These are phyloP conservation scores for Planiliza haematocheilus DNA, from an alignment of 2,113 vertebrate species.

Conservation along the genomic window DNA sequence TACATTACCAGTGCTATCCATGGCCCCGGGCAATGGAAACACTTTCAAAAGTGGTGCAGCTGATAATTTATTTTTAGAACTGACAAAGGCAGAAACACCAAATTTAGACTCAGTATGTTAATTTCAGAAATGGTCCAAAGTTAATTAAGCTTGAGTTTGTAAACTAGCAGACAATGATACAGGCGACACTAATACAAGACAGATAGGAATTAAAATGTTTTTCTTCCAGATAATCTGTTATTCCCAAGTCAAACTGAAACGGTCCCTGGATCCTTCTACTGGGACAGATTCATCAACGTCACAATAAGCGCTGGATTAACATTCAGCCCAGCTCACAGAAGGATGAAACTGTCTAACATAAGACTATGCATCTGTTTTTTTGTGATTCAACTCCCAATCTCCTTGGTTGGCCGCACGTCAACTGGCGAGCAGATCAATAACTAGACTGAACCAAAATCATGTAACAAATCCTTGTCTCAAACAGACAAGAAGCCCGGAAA, in stretches of 20 bases:
- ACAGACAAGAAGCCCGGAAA: neutral
- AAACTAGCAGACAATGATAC: neutral
- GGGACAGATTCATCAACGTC: neutral
- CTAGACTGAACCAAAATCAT: slow-evolving; percentile 1
- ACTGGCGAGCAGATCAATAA: slow-evolving; percentile 1
- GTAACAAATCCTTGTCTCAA: slow-evolving; percentile 26
- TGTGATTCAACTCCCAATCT: neutral
- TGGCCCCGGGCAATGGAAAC: slow-evolving; percentile 31
- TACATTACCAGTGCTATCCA: slow-evolving; percentile 11
- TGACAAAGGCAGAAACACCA: slow-evolving; percentile 6
- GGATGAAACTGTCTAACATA: neutral
- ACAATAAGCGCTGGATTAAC: neutral
- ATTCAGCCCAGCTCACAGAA: neutral
- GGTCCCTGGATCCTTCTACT: neutral
- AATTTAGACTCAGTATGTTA: slow-evolving; percentile 13
- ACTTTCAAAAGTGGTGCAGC: slow-evolving; percentile 46
- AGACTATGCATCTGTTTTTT: slow-evolving; percentile 5
- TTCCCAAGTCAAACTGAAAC: neutral
- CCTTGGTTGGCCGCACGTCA: neutral
- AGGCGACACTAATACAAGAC: too few relatives aligned
- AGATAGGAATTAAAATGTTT: too few relatives aligned
- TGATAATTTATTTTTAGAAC: slow-evolving; percentile 51
- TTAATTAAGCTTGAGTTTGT: neutral
- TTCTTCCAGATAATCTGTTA: too few relatives aligned
- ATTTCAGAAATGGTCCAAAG: neutral